Base-by-base conservation (phyloP, 1,140 invertebrate genomes). In the Acromyrmex charruanus region DNA sequence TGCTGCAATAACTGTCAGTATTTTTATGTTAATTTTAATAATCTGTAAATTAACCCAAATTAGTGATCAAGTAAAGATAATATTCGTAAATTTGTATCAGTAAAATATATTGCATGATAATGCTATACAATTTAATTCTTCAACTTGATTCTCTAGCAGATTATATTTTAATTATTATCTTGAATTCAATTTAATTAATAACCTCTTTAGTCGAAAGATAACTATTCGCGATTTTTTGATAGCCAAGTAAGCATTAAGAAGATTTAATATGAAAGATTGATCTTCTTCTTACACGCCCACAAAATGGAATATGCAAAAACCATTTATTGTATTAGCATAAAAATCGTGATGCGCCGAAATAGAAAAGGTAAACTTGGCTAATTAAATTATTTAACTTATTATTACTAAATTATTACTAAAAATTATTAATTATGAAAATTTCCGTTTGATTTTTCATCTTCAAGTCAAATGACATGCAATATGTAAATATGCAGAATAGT, bases 1-100 rank as follows among this genome's bases (percentile, higher is more conserved):
- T 35, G n/a, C 35, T 58, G 9, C 18, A 59, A 25, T 58, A 75
- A 75, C 6, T 58, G 31, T 0, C 12, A 58, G 2, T 16, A 59
- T 59, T 75, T 59, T 53, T 39, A 58, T 55, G 9, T 61, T 25
- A 59, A 77, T 61, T 77, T 59, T 58, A 77, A 59, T 25, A 4
- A 7, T 18, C 16, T 53, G 10, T 55, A 55, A 74, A 44, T 12
- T 21, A 25, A 74, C 14, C 0, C 39, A 6, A 75, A 75, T 75
- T 75, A 39, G 14, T 59, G 53, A 39, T 75, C 12, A n/a, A n/a
- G 16, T 39, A 21, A 5, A 21, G 12, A 21, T 59, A 31, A 77
- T 77, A 59, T 55, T 72, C 14, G 9, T 58, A 12, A 39, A 16
- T 77, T 74, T 21, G 4, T 25, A 39, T 39, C 35, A 39, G 35